phyloP scores from a whole-genome alignment of 1,140 invertebrate species.

The Ruditapes philippinarum region DNA sequence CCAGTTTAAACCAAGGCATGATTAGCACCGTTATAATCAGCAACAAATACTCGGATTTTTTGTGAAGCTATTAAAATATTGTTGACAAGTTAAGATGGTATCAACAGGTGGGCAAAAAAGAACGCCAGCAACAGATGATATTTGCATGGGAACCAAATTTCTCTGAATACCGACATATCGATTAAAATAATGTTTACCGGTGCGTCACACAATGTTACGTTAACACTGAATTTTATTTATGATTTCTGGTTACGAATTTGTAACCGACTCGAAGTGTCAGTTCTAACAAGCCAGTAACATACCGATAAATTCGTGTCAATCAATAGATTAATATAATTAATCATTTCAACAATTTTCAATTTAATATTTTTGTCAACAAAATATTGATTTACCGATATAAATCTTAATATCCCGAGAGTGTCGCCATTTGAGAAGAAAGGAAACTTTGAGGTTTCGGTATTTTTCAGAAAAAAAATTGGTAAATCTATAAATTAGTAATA shows the following conservation, averaged over 20 bases:
- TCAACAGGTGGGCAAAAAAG: background rate
- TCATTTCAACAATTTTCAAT: no score
- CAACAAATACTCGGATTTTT: background rate
- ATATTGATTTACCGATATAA: no score
- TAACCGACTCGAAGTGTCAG: background rate
- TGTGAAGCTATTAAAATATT: background rate
- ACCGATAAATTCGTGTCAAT: background rate
- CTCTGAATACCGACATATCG: background rate
- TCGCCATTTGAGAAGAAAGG: no score
- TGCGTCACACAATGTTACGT: background rate
- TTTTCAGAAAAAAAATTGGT: no score
- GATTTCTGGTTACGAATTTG: background rate
- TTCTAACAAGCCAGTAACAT: background rate
- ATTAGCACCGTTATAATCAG: background rate
- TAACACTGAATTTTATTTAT: background rate
- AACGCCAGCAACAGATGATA: background rate
- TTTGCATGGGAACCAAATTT: background rate
- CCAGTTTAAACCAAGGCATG: background rate
- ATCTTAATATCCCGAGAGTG: no score
- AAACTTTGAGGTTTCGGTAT: no score
- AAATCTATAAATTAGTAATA: no score
- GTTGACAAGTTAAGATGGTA: conserved; percentile 13
- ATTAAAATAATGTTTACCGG: background rate
- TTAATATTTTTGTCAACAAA: no score
- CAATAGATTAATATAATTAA: background rate